Base-by-base conservation (phyloP, 2,113 vertebrate species). In the Corythoichthys intestinalis region DNA sequence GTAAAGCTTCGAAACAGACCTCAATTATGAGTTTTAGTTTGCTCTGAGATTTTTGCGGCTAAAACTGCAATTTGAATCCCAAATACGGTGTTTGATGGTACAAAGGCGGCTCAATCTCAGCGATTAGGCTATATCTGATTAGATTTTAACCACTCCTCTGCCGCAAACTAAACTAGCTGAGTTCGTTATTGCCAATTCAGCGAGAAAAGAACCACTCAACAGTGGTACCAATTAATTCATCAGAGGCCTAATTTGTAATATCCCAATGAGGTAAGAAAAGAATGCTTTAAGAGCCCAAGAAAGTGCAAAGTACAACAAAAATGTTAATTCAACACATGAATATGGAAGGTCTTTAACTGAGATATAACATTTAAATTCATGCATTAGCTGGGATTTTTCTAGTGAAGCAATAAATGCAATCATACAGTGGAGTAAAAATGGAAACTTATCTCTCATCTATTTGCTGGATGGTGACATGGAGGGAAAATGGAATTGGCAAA, bases 131-230 rank as follows among this genome's bases (percentile, higher is more conserved):
- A 75, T 67, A 34, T 52, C 52, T 60, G 73, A 63, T 37, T 56
- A 2, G 49, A 5, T 58, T 70, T 76, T 66, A 66, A 65, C 73
- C 39, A 28, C n/a, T 62, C 34, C 44, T 53, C 15, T 53, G 17
- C 35, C 34, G 64, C 67, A 64, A 76, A 74, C 53, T 41, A 54
- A 65, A 69, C 72, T 70, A 60, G 57, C 57, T 48, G 13, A 64
- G 34, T 59, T 46, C 46, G 65, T 72, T 85, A 73, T 73, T 81
- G 79, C 75, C 48, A 28, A 39, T 49, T 86, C 82, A 78, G 74
- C 79, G 72, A 4, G 2, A 75, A 63, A 39, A 4, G 5, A 47
- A 63, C 1, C 61, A 6, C 39, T 34, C 6, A 13, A n/a, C 53
- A 15, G 56, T 14, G 56, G 12, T 37, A 37, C 34, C 46, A 60